Percentiles rank a stretch among this genome's conserved stretches.
Conservation (phyloP, 2,888 invertebrate species). For the Celastrina argiolus region DNA sequence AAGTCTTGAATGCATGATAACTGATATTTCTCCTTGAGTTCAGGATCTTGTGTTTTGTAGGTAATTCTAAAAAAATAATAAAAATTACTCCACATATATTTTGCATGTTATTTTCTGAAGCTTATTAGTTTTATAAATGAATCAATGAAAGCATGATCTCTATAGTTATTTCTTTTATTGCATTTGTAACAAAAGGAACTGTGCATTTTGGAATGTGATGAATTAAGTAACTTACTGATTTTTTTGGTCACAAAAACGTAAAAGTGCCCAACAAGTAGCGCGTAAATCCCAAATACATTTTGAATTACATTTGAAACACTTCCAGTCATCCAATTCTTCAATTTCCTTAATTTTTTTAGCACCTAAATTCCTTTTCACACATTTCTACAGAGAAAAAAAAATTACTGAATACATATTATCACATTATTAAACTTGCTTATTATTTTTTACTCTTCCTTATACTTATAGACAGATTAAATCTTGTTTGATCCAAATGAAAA, state of each 20-base stretch:
- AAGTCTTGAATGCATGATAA: slow-evolving; percentile 55
- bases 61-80: slow-evolving; percentile 52
- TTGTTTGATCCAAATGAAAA: too few species aligned
- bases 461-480: too few species aligned
- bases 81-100: background rate
- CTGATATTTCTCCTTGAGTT: slow-evolving; percentile 55
- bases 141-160: too few species aligned
- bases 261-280: slow-evolving; percentile 84
- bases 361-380: slow-evolving; percentile 85
- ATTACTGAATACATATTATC: background rate
- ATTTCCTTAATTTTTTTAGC: slow-evolving; percentile 81
- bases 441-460: too few species aligned
- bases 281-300: slow-evolving; percentile 81
- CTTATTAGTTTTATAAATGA: background rate
- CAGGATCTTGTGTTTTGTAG: slow-evolving; percentile 57
- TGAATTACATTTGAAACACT: slow-evolving; percentile 86
- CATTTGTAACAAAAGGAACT: too few species aligned
- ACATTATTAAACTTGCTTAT: too few species aligned
- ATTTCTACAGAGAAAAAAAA: slow-evolving; percentile 77
- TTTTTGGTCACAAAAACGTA: slow-evolving; percentile 81
- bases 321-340: slow-evolving; percentile 87
- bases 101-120: background rate
- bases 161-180: too few species aligned
- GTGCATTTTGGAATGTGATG: background rate
- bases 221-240: slow-evolving; percentile 34